Base-by-base conservation (phyloP, 92 coral and sea anemone species). In the Scolanthus callimorphus region DNA sequence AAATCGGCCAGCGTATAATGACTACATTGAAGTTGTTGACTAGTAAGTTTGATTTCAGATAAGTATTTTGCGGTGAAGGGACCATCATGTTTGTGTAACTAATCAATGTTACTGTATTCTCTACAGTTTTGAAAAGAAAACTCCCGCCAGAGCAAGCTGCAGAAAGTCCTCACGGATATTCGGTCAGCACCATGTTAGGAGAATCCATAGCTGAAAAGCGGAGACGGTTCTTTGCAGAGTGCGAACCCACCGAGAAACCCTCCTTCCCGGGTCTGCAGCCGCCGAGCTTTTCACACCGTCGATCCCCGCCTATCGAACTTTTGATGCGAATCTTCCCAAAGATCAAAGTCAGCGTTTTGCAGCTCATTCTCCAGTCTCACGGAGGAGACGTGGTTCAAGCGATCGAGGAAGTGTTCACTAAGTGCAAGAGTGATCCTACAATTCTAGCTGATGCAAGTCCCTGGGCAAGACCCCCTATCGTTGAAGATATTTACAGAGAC, bases 321-420 rank as follows among this genome's bases (percentile, higher is more conserved):
- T 65, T 92, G 8, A 81, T 92, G 55, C 87, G 95, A 22, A 79
- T 92, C 26, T 92, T 92, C 57, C 98, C 98, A 31, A 92, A 88
- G 63, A 92, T 92, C 26, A 92, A 92, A 77, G 85, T 84, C 45
- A 88, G 91, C 69, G 82, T 92, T 24, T 54, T 92, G n/a, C 98
- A 92, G 46, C 72, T 92, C 12, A 73, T 92, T 55, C 84, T 92
- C 12, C 96, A 92, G 49, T 90, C 98, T 4, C 88, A 95, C 26
- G 89, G 92, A 25, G 96, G 96, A 20, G 98, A 92, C 38, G 69
- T 92, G 29, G 91, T 85, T 9, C 98, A 92, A 67, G 94, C 98
- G 24, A 92, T 92, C 9, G 98, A 92, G 61, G 96, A 92, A 26
- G 90, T 92, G 53, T 65, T 92, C 17, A 62, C 85, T 4, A 90